Percentiles rank a stretch among this genome's conserved stretches.
Conservation (phyloP, 2,797 vertebrate genomes). For the Lithobates pipiens region DNA sequence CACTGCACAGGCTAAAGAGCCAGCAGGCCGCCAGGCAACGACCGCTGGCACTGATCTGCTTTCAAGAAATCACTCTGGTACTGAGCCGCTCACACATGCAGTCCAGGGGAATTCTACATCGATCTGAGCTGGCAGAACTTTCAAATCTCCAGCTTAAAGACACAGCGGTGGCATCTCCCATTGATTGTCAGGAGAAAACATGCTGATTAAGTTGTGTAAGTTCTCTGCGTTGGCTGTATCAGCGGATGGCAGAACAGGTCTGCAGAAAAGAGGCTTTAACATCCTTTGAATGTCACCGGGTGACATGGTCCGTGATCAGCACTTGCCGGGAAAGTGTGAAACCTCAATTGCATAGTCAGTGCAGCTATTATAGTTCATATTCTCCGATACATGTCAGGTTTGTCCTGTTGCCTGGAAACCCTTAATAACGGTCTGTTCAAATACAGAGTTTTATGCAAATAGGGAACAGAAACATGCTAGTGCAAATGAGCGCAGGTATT, state of each 20-base stretch:
- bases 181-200: constrained; percentile 31
- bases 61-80: constrained; percentile 5
- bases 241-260: constrained; percentile 9
- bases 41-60: constrained; percentile 2
- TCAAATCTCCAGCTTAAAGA: constrained; percentile 35
- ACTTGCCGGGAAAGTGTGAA: neutral
- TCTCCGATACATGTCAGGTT: neutral
- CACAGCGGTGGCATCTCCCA: constrained; percentile 7
- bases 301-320: constrained; percentile 3
- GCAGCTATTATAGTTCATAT: constrained; percentile 4
- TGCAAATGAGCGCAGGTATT: too few relatives aligned
- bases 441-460: neutral
- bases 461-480: too few relatives aligned
- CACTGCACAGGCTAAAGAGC: neutral
- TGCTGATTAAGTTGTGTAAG: constrained; percentile 20
- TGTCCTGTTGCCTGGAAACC: neutral
- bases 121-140: constrained; percentile 42
- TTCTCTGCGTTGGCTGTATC: constrained; percentile 15
- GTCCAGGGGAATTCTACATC: constrained; percentile 34
- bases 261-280: constrained; percentile 13
- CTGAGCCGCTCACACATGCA: constrained; percentile 10
- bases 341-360: constrained; percentile 18
- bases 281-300: constrained; percentile 30
- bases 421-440: neutral
- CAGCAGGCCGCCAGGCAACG: neutral